These are phyloP conservation scores for Drosophila acutilabella DNA, from an alignment of 2,888 invertebrate genomes.

Conservation along the genomic window DNA sequence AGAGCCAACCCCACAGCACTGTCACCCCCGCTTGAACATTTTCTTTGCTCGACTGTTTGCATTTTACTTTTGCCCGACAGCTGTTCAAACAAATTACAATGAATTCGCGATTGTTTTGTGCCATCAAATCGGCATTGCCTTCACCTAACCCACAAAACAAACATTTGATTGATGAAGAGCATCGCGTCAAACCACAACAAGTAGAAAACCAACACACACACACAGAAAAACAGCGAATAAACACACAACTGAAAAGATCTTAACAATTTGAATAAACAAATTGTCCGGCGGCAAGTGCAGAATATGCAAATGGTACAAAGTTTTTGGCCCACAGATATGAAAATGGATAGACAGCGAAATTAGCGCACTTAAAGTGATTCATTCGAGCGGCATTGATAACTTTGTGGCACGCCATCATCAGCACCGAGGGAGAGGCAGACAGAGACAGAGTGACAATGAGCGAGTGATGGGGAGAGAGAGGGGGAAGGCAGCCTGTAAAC, in stretches of 20 bases:
- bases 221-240: background rate
- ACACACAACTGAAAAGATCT: slow-evolving; percentile 47
- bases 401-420: slow-evolving; percentile 66
- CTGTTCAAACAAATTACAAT: slow-evolving; percentile 80
- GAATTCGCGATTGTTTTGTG: slow-evolving; percentile 73
- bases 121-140: slow-evolving; percentile 14
- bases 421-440: background rate
- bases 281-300: slow-evolving; percentile 34
- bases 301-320: slow-evolving; percentile 54
- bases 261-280: slow-evolving; percentile 72
- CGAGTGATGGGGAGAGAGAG: background rate
- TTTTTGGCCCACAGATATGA: slow-evolving; percentile 31
- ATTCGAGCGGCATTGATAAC: slow-evolving; percentile 67
- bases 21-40: background rate
- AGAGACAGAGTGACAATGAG: no score
- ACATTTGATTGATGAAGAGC: slow-evolving; percentile 76
- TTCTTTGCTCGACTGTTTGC: slow-evolving; percentile 36
- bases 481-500: background rate
- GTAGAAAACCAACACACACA: background rate
- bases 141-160: slow-evolving; percentile 31
- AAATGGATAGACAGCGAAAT: slow-evolving; percentile 51
- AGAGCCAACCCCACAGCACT: slow-evolving; percentile 2
- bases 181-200: slow-evolving; percentile 43
- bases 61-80: slow-evolving; percentile 58
- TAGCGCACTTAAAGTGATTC: slow-evolving; percentile 71